Base-by-base conservation (phyloP, 2,888 invertebrate species). In the Caenorhabditis japonica region DNA sequence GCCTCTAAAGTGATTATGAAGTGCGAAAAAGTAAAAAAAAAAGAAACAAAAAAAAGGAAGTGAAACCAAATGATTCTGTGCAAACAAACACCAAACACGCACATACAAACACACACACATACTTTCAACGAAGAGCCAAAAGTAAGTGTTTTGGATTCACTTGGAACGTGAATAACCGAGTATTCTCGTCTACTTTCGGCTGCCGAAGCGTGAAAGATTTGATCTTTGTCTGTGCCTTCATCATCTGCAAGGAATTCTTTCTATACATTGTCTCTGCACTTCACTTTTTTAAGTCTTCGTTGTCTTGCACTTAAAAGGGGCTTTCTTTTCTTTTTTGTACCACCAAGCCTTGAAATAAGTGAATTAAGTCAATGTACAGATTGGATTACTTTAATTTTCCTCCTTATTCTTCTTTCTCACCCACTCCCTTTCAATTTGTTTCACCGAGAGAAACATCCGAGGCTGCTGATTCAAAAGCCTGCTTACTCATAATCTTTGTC, bases 341-440 rank as follows among this genome's bases (percentile, higher is more conserved):
- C 25, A 51, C 23, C 41, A 58, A n/a, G 43, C 39, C 17, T 38
- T 47, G 47, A 43, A 41, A 60, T 69, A 59, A 69, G 25, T 47
- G 30, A 69, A 69, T 69, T 69, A 66, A 60, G 53, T 69, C 46
- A 46, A 38, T 51, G 69, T 69, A 61, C 70, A 60, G 70, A 70
- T 70, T 70, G 34, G 70, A 70, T 70, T 70, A 70, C 61, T 70
- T 61, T 70, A 60, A 23, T 46, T 41, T 68, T 46, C 68, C 38
- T 34, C 51, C 17, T 7, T 39, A 13, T 30, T 8, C 38, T 47
- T 27, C 36, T 19, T 17, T 53, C 53, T 46, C 34, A 60, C 53
- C 53, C 60, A 60, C 69, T 55, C 69, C 27, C 53, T 61, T 61
- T 47, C 53, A 51, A 60, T 55, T 47, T 61, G 61, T 55, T 47